Evolutionary conservation across 2,113 vertebrate genomes (phyloP).

Genomic region (Eonycteris spelaea): DNA sequence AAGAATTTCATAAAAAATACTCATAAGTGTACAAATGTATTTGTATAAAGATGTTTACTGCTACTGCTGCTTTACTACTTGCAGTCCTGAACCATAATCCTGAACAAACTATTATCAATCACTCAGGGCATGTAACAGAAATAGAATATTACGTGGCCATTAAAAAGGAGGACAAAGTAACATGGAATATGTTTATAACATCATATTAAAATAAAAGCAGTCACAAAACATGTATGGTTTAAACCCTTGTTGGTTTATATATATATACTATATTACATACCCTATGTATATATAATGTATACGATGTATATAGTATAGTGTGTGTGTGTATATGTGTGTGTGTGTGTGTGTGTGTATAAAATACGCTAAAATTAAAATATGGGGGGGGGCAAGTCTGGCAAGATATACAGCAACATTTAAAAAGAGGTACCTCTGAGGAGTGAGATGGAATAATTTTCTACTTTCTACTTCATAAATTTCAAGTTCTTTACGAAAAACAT

Average conservation of each 20-base stretch:
- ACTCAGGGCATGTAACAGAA: neutral
- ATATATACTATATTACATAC: neutral
- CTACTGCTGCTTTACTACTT: neutral
- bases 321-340: too few species aligned
- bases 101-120: neutral
- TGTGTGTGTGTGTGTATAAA: too few species aligned
- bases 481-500: neutral
- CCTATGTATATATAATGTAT: neutral
- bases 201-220: neutral
- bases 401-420: neutral
- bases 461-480: constrained; percentile 5
- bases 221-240: neutral
- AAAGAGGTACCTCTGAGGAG: neutral
- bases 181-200: neutral
- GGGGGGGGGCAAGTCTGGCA: neutral
- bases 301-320: neutral
- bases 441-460: neutral
- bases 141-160: neutral
- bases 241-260: neutral
- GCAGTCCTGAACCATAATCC: neutral
- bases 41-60: neutral
- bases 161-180: neutral
- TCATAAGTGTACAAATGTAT: neutral
- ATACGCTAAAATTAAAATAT: neutral
- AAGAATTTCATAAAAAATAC: neutral